Evolutionary conservation across 2,888 invertebrate species (phyloP), one percentile per base, ranked within the genome.

Genomic region (Nebria brevicollis): DNA sequence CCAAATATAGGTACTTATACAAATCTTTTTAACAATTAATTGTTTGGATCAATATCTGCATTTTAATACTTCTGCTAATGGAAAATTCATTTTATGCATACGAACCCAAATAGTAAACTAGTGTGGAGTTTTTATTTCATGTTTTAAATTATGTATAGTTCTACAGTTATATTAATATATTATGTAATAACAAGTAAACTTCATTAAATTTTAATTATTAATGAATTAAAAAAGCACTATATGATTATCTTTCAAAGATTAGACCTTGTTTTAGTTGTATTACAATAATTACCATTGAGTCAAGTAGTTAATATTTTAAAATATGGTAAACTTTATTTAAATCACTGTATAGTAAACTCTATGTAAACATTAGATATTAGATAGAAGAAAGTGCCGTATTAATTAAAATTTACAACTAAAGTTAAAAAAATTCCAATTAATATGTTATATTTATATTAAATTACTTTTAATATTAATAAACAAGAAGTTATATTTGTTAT

Each of bases 161-260:
- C 54, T 54, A 54, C 54, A 54, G 54, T 54, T 54, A 54, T 13
- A 54, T 54, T 54, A 54, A 8, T 54, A 54, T 54, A 54, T 54
- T 54, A 11, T 54, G 54, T 54, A 54, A 43, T 43, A 43, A 15
- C 8, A 66, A 20, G 15, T 26, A 66, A 15, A 78, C 8, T 74
- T 66, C 73, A 73, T 78, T 66, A 73, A 73, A 73, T 73, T 66
- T 78, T 66, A 78, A 8, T 78, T 42, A 73, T 66, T 78, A 78
- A 78, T 78, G 73, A 65, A 41, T 2, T 54, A 11, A 54, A 54
- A 34, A 54, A 3, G 54, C 54, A 54, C 13, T 8, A 2, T 54
- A 54, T 11, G 54, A 54, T 54, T 54, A 54, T 54, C 54, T 3
- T 54, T 54, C 8, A 54, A 54, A 54, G 54, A 54, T 54, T 2